Evolutionary conservation across 1,140 invertebrate species (phyloP), one percentile per base, ranked within the genome.

Genomic region (Eueides isabella): DNA sequence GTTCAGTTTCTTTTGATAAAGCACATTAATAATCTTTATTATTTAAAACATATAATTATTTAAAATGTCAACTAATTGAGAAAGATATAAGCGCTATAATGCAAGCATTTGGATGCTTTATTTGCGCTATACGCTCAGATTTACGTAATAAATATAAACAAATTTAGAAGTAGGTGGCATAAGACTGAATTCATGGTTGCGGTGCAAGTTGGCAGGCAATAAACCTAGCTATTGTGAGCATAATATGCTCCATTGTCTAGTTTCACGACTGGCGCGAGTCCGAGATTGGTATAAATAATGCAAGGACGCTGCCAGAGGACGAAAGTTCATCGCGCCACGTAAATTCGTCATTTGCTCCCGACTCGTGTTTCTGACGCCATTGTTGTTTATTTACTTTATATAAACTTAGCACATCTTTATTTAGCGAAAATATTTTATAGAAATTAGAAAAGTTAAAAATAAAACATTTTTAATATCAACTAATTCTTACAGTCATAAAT

Each of bases 281-380:
- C 75, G 78, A 81, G 78, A 80, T 87, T 83, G 78, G 63, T 77
- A 79, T 87, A 81, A 87, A 87, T 85, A 85, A 86, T 85, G 78
- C 82, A 82, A 69, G 64, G 66, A 75, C 74, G 67, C 76, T 80
- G 55, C 64, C 67, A 61, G 44, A 70, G 63, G 55, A 69, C 69
- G 71, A 61, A 77, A 69, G 72, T 71, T 70, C 63, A 65, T 71
- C 64, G 75, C 31, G 66, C 70, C 65, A 62, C 41, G 64, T 77
- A 61, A 77, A 79, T 79, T 73, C 68, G 61, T 79, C 77, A 81
- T 26, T 79, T 63, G n/a, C 31, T 26, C 67, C 33, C 68, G 26
- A 41, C 31, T 62, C 14, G 61, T 70, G 68, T 70, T 14, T 61
- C 11, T 19, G 26, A 48, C 68, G 23, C 16, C 26, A 16, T 35